Evolutionary conservation across 2,888 invertebrate genomes (phyloP), one percentile per base, ranked within the genome.

Genomic region (Tridacna crocea): DNA sequence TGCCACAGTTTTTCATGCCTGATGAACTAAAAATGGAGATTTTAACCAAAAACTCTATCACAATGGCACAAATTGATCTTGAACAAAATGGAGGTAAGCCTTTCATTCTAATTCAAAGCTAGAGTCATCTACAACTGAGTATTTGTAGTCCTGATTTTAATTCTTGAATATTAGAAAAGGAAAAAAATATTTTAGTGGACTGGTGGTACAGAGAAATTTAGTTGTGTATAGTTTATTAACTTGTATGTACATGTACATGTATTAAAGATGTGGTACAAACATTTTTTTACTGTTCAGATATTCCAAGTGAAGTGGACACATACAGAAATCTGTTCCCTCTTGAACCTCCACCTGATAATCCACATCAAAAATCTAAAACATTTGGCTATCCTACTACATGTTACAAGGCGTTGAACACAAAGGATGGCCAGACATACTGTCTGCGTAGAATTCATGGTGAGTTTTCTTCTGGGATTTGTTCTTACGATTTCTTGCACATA

Each of bases 251-350:
- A n/a, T n/a, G n/a, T n/a, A n/a, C n/a, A n/a, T n/a, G n/a, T n/a
- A n/a, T n/a, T n/a, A n/a, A n/a, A n/a, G n/a, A n/a, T n/a, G n/a
- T 36, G 36, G 36, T 36, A 36, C 36, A 36, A 36, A 36, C 8
- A 8, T 36, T 4, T 36, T 36, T 2, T 36, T 36, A 36, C 8
- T 36, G 36, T 36, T 36, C 36, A 96, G 97, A 97, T 92, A 94
- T 99, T 89, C 99, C 99, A 0, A 95, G 96, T 87, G 97, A 97
- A 94, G 97, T 99, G 83, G 99, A 98, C 93, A 97, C 97, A 94
- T 99, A 98, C 95, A 96, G 97, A 87, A 97, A 98, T 87, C 94
- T 99, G 89, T 96, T 96, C 90, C 98, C 98, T 0, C 94, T 99
- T 80, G 99, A 99, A 95, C 95, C 96, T 75, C 89, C 90, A 17